Base-by-base conservation (phyloP, 1,140 invertebrate species). In the Parapsyche elsis region DNA sequence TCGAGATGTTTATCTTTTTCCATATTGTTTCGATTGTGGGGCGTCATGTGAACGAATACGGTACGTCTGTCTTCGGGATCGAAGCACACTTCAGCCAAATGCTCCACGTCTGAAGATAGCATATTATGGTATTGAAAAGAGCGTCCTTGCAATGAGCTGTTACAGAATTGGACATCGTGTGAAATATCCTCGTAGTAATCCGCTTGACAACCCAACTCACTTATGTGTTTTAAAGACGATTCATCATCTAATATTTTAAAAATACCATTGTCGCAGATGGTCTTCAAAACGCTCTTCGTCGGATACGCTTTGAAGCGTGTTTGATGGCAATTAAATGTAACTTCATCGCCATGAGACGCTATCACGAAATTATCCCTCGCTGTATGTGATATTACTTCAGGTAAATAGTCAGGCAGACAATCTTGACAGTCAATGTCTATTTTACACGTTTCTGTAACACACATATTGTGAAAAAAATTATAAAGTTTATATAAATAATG, bases 141-240 rank as follows among this genome's bases (percentile, higher is more conserved):
- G 30, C 87, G 85, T 5, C 88, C 88, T 77, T 88, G 86, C 12
- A 84, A 81, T 76, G 87, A 86, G 26, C 84, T 57, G 24, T 76
- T 82, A 81, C 88, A 89, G 38, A 85, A 57, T 9, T 86, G 85
- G 26, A 88, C 78, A 30, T 77, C 49, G 64, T 88, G 88, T 78
- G 86, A 78, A 2, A 88, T 86, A 71, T 89, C 88, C 80, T 88
- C 87, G 81, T 86, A 88, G 46, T 87, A 80, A 83, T 85, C 85
- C 80, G 87, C 85, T 84, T 88, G 86, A 80, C 88, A 88, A 80
- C 87, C 87, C 12, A 89, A 83, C 49, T 88, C 87, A 67, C 87
- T 84, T 71, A 88, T 71, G 57, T 86, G 85, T 0, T 84, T 83
- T 44, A 86, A 75, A n/a, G n/a, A n/a, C 12, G 67, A 9, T 30